A percentile compares a stretch with the other conserved stretches of the same genome.
Conservation (phyloP, 2,888 invertebrate species). For the Liopterus haemorrhoidalis region DNA sequence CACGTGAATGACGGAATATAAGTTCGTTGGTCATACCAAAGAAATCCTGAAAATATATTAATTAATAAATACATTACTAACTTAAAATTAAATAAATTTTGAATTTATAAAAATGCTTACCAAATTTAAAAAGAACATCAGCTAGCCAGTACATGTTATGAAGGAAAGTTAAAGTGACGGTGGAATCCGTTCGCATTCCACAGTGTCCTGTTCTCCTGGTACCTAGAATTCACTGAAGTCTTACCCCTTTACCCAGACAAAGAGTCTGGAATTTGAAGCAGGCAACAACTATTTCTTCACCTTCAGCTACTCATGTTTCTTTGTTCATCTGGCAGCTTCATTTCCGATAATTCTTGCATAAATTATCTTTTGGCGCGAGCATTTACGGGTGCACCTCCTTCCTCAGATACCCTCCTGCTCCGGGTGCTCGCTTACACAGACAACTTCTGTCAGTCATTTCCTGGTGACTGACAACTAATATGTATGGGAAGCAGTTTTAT, state of each 20-base stretch:
- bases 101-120: too few relatives aligned
- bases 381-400: constrained; percentile 7
- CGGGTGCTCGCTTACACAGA: constrained; percentile 33
- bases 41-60: too few relatives aligned
- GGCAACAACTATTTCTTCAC: constrained; percentile 21
- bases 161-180: too few relatives aligned
- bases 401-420: constrained; percentile 31
- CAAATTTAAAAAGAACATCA: too few relatives aligned
- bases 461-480: constrained; percentile 29
- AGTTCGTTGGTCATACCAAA: too few relatives aligned
- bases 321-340: constrained; percentile 40
- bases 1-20: too few relatives aligned
- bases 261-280: constrained; percentile 37
- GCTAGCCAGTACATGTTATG: too few relatives aligned
- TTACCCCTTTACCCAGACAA: constrained; percentile 44
- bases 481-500: too few relatives aligned
- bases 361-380: constrained; percentile 34
- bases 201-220: constrained; percentile 37
- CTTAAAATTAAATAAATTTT: too few relatives aligned
- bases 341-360: constrained; percentile 45
- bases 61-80: too few relatives aligned
- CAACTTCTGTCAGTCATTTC: constrained; percentile 42
- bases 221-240: constrained; percentile 42
- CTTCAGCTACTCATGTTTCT: constrained; percentile 36
- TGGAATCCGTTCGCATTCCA: constrained; percentile 20